These are phyloP conservation scores for Hedya salicella DNA, from an alignment of 2,888 invertebrate species.

Conservation along the genomic window DNA sequence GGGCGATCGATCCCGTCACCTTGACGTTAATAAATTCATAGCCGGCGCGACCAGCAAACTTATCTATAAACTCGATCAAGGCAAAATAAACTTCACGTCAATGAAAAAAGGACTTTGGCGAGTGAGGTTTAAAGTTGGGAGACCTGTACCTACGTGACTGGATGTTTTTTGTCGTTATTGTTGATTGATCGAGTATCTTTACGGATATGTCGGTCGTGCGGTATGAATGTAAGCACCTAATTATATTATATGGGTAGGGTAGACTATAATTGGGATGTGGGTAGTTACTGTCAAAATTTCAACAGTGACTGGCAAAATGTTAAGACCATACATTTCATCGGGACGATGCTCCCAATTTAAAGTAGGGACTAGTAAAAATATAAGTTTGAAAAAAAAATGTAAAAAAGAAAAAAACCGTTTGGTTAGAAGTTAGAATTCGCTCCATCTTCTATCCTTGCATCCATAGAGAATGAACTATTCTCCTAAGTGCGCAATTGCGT, in stretches of 20 bases:
- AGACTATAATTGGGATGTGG: constrained; percentile 22
- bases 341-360: too few species aligned
- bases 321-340: too few species aligned
- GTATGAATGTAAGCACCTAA: constrained; percentile 37
- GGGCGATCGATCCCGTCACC: constrained; percentile 77
- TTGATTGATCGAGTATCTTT: constrained; percentile 40
- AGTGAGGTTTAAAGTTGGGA: constrained; percentile 1
- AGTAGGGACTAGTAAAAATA: too few species aligned
- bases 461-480: too few species aligned
- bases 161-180: constrained; percentile 35
- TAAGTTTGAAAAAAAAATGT: too few species aligned
- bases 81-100: constrained; percentile 16
- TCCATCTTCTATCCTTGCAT: too few species aligned
- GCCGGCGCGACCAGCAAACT: constrained; percentile 61
- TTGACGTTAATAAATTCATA: constrained; percentile 80
- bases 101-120: constrained; percentile 36
- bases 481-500: too few species aligned
- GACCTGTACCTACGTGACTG: constrained; percentile 36
- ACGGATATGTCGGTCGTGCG: constrained; percentile 35
- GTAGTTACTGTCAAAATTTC: not conserved
- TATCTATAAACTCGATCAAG: constrained; percentile 42
- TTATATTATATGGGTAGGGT: constrained; percentile 6
- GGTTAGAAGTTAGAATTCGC: too few species aligned
- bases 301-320: too few species aligned
- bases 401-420: too few species aligned